phyloP scores from a whole-genome alignment of 1,140 invertebrate species.

The fruit fly (Drosophila melanogaster) region Release_6_plus_ISO1_MT NT_033779.5:3732501-3733000 shows the following conservation, averaged over 20 bases:
- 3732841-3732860: constrained; percentile 11
- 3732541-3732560: constrained; percentile 39
- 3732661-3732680: not conserved
- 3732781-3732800: constrained; percentile 28
- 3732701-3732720: constrained; percentile 36
- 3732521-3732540: constrained; percentile 14
- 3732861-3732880: constrained; percentile 68
- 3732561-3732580: constrained; percentile 24
- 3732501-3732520: constrained; percentile 43
- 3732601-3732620: constrained; percentile 32
- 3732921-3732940: constrained; percentile 60
- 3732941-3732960: constrained; percentile 3
- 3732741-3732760: constrained; percentile 41
- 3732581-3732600: not conserved
- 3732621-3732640: constrained; percentile 36
- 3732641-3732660: constrained; percentile 4
- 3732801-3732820: constrained; percentile 74
- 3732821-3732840: constrained; percentile 62
- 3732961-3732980: not conserved
- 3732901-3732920: constrained; percentile 57
- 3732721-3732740: constrained; percentile 35
- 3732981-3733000: constrained; percentile 61
- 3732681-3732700: not conserved
- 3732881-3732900: constrained; percentile 74
- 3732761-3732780: constrained; percentile 36